phyloP scores from a whole-genome alignment of 1,140 invertebrate genomes.

The Papilio machaon region DNA sequence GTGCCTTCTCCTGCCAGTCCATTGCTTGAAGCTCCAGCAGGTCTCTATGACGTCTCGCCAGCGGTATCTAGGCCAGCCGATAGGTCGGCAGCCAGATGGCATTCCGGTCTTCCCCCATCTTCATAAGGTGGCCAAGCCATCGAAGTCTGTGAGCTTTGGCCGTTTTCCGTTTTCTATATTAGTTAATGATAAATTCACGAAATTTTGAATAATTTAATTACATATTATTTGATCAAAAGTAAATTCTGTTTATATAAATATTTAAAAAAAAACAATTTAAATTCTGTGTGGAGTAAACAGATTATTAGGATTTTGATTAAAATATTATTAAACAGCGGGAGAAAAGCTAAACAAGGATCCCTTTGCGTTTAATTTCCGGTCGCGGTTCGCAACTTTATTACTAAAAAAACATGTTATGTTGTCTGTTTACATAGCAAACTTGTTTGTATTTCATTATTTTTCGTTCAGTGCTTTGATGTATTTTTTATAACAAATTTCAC shows the following conservation, averaged over 20 bases:
- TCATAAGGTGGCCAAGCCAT: too few relatives aligned
- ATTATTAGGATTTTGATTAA: background rate
- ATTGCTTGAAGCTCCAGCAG: too few relatives aligned
- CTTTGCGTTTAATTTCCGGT: background rate
- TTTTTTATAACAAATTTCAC: too few relatives aligned
- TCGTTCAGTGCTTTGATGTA: background rate
- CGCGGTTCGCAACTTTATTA: background rate
- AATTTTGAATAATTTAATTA: too few relatives aligned
- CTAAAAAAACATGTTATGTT: background rate
- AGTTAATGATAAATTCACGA: too few relatives aligned
- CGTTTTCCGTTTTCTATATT: too few relatives aligned
- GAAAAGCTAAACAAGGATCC: background rate
- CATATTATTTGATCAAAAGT: background rate
- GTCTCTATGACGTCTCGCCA: too few relatives aligned
- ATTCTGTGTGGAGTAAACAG: background rate
- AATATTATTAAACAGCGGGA: background rate
- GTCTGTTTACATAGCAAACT: background rate
- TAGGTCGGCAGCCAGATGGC: too few relatives aligned
- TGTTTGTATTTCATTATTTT: slow-evolving; percentile 9
- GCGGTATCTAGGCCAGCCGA: too few relatives aligned
- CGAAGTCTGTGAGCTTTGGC: too few relatives aligned
- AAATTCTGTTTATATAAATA: background rate
- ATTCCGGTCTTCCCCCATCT: too few relatives aligned
- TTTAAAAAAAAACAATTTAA: background rate
- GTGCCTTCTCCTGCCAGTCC: too few relatives aligned